These are phyloP conservation scores for Pseudoips prasinana DNA, from an alignment of 2,888 invertebrate species.

Conservation along the genomic window DNA sequence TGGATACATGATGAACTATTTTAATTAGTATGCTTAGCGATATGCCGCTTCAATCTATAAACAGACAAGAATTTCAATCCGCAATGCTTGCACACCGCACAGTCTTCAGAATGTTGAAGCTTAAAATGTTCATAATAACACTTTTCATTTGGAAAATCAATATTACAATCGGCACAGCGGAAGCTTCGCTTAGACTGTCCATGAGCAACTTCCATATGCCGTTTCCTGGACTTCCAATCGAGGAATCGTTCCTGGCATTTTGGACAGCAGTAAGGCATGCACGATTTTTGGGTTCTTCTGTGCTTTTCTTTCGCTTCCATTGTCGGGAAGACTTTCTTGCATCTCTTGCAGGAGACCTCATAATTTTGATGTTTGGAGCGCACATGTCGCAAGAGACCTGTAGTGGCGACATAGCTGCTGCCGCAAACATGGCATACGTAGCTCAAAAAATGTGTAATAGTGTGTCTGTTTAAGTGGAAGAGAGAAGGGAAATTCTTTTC, in stretches of 20 bases:
- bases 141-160: slow-evolving; percentile 55
- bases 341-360: slow-evolving; percentile 60
- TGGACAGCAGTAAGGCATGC: slow-evolving; percentile 67
- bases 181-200: slow-evolving; percentile 52
- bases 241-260: slow-evolving; percentile 64
- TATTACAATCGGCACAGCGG: slow-evolving; percentile 59
- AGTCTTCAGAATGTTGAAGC: slow-evolving; percentile 63
- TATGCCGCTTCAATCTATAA: slow-evolving; percentile 60
- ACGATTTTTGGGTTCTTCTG: slow-evolving; percentile 58
- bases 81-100: slow-evolving; percentile 64
- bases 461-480: slow-evolving; percentile 65
- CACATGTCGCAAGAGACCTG: slow-evolving; percentile 60
- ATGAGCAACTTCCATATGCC: slow-evolving; percentile 64
- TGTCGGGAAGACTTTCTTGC: slow-evolving; percentile 61
- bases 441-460: slow-evolving; percentile 65
- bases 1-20: no score
- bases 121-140: slow-evolving; percentile 67
- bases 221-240: slow-evolving; percentile 56
- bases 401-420: slow-evolving; percentile 63
- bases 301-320: slow-evolving; percentile 70
- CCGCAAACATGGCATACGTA: slow-evolving; percentile 72
- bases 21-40: slow-evolving; percentile 52
- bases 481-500: slow-evolving; percentile 58
- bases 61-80: slow-evolving; percentile 63
- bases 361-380: slow-evolving; percentile 65